These are phyloP conservation scores for Sphenodon punctatus DNA, from an alignment of 2,797 vertebrate species.

Conservation along the genomic window DNA sequence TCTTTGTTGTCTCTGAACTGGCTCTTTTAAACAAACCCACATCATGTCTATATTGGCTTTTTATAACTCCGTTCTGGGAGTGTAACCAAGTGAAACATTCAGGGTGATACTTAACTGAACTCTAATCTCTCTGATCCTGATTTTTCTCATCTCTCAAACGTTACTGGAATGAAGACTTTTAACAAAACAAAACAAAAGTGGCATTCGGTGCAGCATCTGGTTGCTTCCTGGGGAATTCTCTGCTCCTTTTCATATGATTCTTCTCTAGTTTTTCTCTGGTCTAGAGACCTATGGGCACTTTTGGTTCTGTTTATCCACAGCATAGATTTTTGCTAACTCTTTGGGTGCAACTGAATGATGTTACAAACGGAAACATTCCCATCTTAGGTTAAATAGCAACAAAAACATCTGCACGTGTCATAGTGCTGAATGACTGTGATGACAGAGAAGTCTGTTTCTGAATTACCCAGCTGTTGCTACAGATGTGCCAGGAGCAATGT, in stretches of 20 bases:
- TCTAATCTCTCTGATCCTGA: not conserved
- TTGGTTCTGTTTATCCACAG: not conserved
- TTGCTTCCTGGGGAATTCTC: not conserved
- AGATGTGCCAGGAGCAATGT: too few relatives aligned
- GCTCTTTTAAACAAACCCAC: not conserved
- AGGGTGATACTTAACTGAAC: not conserved
- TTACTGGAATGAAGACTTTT: not conserved
- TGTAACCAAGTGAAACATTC: not conserved
- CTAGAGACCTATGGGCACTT: rapidly evolving
- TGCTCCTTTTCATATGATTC: not conserved
- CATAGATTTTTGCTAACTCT: too few relatives aligned
- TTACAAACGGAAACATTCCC: too few relatives aligned
- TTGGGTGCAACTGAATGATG: too few relatives aligned
- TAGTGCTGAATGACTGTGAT: too few relatives aligned
- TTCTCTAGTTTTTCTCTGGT: not conserved
- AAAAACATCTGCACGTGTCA: too few relatives aligned
- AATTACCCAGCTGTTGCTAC: too few relatives aligned
- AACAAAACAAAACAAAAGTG: too few relatives aligned
- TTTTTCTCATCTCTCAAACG: not conserved
- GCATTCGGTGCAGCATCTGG: not conserved
- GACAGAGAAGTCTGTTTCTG: too few relatives aligned
- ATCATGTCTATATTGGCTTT: not conserved
- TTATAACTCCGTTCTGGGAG: not conserved
- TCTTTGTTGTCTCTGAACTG: not conserved
- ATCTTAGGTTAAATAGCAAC: too few relatives aligned